Base-by-base conservation (phyloP, 2,888 invertebrate genomes). In the Gastracanthus pulcherrimus region DNA sequence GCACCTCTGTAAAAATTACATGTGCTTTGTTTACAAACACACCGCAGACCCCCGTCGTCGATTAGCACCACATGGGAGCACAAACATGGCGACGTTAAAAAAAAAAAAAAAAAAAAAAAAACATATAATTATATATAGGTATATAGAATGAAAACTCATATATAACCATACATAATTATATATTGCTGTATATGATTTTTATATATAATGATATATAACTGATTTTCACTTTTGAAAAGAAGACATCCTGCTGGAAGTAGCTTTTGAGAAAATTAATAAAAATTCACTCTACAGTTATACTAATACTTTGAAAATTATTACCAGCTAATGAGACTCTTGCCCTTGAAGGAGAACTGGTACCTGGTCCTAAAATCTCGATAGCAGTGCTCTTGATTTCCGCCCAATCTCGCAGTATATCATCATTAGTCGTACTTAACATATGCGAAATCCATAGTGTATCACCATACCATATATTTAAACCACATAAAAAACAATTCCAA, bases 401-500 rank as follows among this genome's bases (percentile, higher is more conserved):
- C 98, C 98, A 99, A 89, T 98, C 98, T 85, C 95, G 95, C 86
- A 95, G 87, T 26, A 96, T 95, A 88, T 96, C 96, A 84, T 96
- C 95, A 67, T 94, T 94, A 0, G 96, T 96, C 0, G 96, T 98
- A 87, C 91, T 91, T 38, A 3, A 26, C 55, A 23, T n/a, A n/a
- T n/a, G n/a, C n/a, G n/a, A n/a, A n/a, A n/a, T n/a, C n/a, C n/a
- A n/a, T n/a, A n/a, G n/a, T n/a, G n/a, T n/a, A 45, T 45, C n/a
- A 16, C 13, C n/a, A 45, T n/a, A 45, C 4, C 2, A 45, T 45
- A 16, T 3, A 16, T 1, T n/a, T 45, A 2, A 75, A 70, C 45
- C 66, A 34, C 16, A 29, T 29, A 66, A 1, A 31, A 5, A 38
- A 38, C 38, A n/a, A 1, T 58, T 60, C 11, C 0, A 7, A 5